These are phyloP conservation scores for Drosophila nigromelanica DNA, from an alignment of 1,140 invertebrate species.

Conservation along the genomic window DNA sequence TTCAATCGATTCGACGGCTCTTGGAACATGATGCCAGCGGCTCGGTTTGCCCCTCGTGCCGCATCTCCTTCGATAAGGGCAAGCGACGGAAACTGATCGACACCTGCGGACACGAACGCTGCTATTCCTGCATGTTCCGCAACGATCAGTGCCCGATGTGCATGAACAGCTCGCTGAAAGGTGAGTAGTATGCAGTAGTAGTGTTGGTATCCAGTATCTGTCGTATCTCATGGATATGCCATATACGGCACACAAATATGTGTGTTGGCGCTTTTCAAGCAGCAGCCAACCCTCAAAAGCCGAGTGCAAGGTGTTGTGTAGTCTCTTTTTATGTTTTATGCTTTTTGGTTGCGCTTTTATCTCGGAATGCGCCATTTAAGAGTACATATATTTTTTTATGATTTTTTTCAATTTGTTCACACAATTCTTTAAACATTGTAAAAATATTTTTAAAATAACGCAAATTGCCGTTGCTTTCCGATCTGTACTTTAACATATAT, in stretches of 20 bases:
- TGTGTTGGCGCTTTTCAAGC: constrained; percentile 22
- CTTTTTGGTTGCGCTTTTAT: constrained; percentile 30
- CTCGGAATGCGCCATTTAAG: constrained; percentile 38
- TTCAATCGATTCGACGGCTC: constrained; percentile 87
- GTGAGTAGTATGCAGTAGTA: constrained; percentile 48
- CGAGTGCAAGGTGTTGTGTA: constrained; percentile 40
- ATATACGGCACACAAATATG: constrained; percentile 65
- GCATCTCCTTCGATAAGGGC: constrained; percentile 97
- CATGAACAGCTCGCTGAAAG: constrained; percentile 84
- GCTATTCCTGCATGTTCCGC: constrained; percentile 96
- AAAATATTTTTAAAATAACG: constrained; percentile 17
- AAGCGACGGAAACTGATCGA: constrained; percentile 97
- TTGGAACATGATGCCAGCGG: constrained; percentile 85
- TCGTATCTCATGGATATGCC: constrained; percentile 57
- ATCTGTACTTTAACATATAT: not conserved
- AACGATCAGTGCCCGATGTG: constrained; percentile 96
- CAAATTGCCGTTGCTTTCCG: constrained; percentile 9
- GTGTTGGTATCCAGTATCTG: not conserved
- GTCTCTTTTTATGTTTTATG: constrained; percentile 35
- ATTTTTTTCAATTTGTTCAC: constrained; percentile 33
- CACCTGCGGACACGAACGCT: constrained; percentile 96
- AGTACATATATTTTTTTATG: constrained; percentile 12
- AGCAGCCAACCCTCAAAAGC: constrained; percentile 42
- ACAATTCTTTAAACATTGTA: constrained; percentile 14
- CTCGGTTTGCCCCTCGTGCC: constrained; percentile 91